phyloP scores from a whole-genome alignment of 1,140 invertebrate genomes.

The Tigriopus japonicus region DNA sequence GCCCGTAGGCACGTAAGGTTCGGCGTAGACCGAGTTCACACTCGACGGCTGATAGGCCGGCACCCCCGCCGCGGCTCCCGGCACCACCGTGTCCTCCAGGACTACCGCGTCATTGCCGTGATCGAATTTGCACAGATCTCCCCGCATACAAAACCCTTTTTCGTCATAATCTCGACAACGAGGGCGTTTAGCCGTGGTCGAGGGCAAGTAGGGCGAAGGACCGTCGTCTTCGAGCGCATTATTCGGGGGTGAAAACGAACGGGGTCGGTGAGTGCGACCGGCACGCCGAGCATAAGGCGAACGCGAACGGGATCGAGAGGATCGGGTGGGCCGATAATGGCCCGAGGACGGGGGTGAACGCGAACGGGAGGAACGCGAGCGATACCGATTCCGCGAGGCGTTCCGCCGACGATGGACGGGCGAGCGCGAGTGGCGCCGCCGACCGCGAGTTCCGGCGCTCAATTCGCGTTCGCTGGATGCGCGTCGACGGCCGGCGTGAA shows the following conservation, averaged over 20 bases:
- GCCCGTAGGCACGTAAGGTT: slow-evolving; percentile 22
- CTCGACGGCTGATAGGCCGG: slow-evolving; percentile 22
- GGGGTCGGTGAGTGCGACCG: neutral
- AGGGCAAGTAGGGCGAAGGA: neutral
- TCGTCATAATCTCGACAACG: slow-evolving; percentile 37
- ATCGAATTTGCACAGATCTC: slow-evolving; percentile 84
- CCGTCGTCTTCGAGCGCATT: neutral
- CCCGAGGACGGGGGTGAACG: neutral
- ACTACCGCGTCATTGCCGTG: slow-evolving; percentile 86
- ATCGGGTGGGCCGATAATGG: neutral
- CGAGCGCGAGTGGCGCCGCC: no score
- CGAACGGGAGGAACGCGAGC: neutral
- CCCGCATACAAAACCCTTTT: slow-evolving; percentile 84
- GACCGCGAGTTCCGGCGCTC: no score
- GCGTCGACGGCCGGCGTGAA: no score
- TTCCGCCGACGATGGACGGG: neutral
- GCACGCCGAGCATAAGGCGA: neutral
- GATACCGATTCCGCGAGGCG: neutral
- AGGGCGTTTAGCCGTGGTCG: slow-evolving; percentile 5
- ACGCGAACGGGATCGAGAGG: neutral
- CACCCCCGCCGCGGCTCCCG: slow-evolving; percentile 19
- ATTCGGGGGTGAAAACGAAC: neutral
- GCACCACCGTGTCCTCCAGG: slow-evolving; percentile 43
- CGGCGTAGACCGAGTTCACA: slow-evolving; percentile 24
- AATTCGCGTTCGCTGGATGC: no score